Evolutionary conservation across 2,797 vertebrate species (phyloP).

Genomic region (Todus mexicanus): DNA sequence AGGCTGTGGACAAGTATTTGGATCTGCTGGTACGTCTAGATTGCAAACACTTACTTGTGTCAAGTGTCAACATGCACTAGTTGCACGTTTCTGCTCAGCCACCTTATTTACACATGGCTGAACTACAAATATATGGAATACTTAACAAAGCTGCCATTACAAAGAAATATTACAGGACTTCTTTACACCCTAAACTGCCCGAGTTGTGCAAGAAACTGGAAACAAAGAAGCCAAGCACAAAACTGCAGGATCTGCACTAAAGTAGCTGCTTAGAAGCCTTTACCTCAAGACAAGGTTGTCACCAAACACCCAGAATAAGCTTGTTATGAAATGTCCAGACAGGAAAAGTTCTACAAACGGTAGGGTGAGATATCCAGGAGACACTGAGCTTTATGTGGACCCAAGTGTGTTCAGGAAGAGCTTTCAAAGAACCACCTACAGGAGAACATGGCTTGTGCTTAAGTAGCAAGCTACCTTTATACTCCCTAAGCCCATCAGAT

Average conservation of each 20-base stretch:
- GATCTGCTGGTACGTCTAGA: neutral
- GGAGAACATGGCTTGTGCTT: neutral
- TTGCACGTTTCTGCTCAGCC: neutral
- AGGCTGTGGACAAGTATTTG: neutral
- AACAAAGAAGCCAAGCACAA: neutral
- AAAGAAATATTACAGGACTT: neutral
- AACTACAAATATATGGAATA: neutral
- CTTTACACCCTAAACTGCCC: neutral
- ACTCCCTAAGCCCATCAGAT: neutral
- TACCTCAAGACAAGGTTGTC: neutral
- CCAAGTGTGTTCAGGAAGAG: neutral
- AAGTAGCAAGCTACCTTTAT: neutral
- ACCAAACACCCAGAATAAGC: neutral
- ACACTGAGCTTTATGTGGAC: neutral
- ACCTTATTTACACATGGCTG: neutral
- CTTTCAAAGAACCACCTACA: neutral
- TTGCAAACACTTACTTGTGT: neutral
- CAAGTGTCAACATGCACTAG: neutral
- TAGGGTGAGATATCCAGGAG: neutral
- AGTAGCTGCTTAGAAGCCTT: fast-evolving
- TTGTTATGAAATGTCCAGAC: neutral
- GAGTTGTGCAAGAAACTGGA: neutral
- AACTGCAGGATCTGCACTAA: neutral
- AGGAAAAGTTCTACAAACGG: neutral
- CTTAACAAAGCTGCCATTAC: neutral